Base-by-base conservation (phyloP, 2,888 invertebrate genomes). In the Eupeodes luniger region DNA sequence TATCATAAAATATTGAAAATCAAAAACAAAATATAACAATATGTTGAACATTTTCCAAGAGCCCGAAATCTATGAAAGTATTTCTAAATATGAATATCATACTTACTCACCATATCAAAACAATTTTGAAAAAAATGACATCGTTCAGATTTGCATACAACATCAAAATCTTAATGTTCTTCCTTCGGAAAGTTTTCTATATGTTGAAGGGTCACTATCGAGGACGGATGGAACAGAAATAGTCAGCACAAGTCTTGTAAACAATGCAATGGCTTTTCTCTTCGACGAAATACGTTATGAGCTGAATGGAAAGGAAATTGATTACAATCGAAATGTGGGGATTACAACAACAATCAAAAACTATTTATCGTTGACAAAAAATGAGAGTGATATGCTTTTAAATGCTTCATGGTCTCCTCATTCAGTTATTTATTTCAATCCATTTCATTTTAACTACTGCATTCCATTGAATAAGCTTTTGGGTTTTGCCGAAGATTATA, bases 161-260 rank as follows among this genome's bases (percentile, higher is more conserved):
- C 83, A 7, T 84, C 85, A 44, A 81, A 90, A 47, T 47, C 47
- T 11, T 77, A 61, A 90, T 51, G 81, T 91, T 34, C 80, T 90
- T 55, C 93, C 92, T 89, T 93, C 91, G 89, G 92, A 93, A 82
- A 92, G 91, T 82, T 93, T 91, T 77, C 92, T 92, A 6, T 90
- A 92, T 89, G 83, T 92, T 34, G 87, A 87, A 77, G 92, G 91
- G 3, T 91, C 91, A 1, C 14, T 66, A 6, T 53, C 55, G 16
- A 55, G 10, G 16, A 16, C 53, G 16, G 53, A 53, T 53, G 53
- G n/a, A 53, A 53, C 16, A 53, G 53, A 53, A 16, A 16, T 55
- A 55, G 1, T 9, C 19, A 55, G 4, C 19, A 55, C 55, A 55
- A 55, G 7, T 6, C 10, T 47, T 4, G n/a, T n/a, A n/a, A 47